Percentiles rank a stretch among this genome's conserved stretches.
These are phyloP conservation scores for Sorex maritimensis DNA, from an alignment of 2,797 vertebrate genomes.

Conservation along the genomic window DNA sequence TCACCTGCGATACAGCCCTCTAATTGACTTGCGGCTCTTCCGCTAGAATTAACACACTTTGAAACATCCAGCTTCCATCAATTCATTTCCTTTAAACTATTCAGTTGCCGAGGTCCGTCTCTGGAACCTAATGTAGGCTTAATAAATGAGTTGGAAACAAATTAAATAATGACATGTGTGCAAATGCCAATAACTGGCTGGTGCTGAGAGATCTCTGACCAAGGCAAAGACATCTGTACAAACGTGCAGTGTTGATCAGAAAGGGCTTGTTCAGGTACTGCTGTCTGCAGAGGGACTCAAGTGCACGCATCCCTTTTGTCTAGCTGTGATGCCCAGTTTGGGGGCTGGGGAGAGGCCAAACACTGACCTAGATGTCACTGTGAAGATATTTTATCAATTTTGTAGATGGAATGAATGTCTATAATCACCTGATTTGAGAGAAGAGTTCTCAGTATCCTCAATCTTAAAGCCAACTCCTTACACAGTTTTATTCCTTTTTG, in stretches of 20 bases:
- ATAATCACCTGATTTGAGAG: constrained; percentile 16
- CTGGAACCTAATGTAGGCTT: background rate
- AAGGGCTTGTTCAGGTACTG: background rate
- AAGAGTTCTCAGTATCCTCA: background rate
- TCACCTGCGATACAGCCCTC: background rate
- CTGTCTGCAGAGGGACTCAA: background rate
- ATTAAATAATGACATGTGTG: background rate
- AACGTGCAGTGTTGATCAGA: constrained; percentile 9
- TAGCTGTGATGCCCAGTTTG: background rate
- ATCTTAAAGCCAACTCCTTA: background rate
- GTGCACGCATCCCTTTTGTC: background rate
- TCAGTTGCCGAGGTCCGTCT: background rate
- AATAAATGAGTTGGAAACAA: constrained; percentile 57
- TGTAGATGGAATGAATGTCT: background rate
- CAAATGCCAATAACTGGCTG: constrained; percentile 39
- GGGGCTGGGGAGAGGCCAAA: background rate
- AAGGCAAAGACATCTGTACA: background rate
- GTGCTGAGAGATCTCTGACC: constrained; percentile 20
- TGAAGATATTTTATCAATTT: background rate
- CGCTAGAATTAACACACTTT: constrained; percentile 41
- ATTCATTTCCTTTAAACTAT: constrained; percentile 31
- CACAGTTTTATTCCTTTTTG: too few species aligned
- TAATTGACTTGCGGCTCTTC: background rate
- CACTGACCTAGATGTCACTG: background rate
- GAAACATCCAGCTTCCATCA: background rate